Evolutionary conservation across 2,888 invertebrate genomes (phyloP), one percentile per base, ranked within the genome.

Genomic region (Drosophila pseudotakahashii): DNA sequence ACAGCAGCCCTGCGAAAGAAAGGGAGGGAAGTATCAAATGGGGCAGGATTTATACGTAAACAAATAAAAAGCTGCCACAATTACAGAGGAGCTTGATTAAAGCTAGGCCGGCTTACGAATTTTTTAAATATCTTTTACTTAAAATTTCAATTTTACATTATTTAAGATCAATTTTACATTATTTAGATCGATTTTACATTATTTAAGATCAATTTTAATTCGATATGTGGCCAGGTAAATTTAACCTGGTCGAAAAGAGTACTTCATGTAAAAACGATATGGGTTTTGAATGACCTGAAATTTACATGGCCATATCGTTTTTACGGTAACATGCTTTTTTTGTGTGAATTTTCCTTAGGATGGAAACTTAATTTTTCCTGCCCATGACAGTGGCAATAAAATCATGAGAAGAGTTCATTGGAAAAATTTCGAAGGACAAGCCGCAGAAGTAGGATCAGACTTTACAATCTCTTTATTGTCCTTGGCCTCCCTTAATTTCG

Each of bases 401-500:
- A 57, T 53, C 52, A 9, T 34, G 14, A 52, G 51, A 34, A 26
- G 16, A 13, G 37, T 23, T 47, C 16, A 47, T 2, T n/a, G 44
- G 4, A 39, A 39, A 39, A 26, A 14, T 23, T 7, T 11, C 53
- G 13, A 19, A 42, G 19, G 32, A 7, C 32, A 34, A 32, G 2
- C 44, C 44, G 11, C 26, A 11, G 9, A 45, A 36, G 11, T 30
- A 39, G 55, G 11, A 39, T 69, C 45, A 26, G 47, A 54, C 37
- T 53, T 45, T 16, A 19, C 30, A 44, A 19, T 59, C 59, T 13
- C 19, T 41, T 14, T 23, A 42, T 16, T 52, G 34, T 30, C 36
- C 68, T 47, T 26, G 19, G 26, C 11, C 44, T 10, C 11, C 26
- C 30, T 37, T 61, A 37, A 63, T 45, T 37, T 61, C 26, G 23